A percentile compares a stretch with the other conserved stretches of the same genome.
phyloP scores from a whole-genome alignment of 2,113 vertebrate species.

The Rhipidura dahli region DNA sequence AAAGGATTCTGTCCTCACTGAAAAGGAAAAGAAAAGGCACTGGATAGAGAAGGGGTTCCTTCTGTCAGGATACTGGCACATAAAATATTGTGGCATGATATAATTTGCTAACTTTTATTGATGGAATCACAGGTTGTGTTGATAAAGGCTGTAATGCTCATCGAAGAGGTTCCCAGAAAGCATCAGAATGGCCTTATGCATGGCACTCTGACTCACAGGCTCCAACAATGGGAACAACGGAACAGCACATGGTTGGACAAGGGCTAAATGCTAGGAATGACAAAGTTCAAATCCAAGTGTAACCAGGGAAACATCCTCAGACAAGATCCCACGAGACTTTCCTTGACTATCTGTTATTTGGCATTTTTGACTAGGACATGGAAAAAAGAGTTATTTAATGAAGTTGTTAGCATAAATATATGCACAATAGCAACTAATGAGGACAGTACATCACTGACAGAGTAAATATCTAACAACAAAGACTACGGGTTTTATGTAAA shows the following conservation, averaged over 20 bases:
- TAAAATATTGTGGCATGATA: not conserved
- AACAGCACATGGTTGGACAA: not conserved
- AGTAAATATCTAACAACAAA: not conserved
- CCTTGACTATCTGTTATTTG: not conserved
- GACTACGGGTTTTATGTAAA: not conserved
- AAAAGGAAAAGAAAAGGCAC: not conserved
- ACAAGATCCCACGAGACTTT: not conserved
- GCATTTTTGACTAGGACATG: not conserved
- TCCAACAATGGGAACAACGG: not conserved
- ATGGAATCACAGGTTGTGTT: not conserved
- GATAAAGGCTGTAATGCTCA: not conserved
- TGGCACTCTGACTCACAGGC: not conserved
- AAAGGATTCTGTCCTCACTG: not conserved
- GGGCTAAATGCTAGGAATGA: not conserved
- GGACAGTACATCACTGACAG: not conserved
- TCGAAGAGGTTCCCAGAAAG: not conserved
- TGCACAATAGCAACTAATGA: not conserved
- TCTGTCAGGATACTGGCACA: not conserved
- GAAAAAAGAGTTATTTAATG: not conserved
- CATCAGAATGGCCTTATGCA: rapidly evolving
- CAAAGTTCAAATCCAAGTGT: not conserved
- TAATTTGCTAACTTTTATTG: not conserved
- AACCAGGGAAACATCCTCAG: not conserved
- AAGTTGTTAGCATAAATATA: not conserved
- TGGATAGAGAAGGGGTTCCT: not conserved